Evolutionary conservation across 2,797 vertebrate species (phyloP).

Genomic region (Gambusia yucatana): DNA sequence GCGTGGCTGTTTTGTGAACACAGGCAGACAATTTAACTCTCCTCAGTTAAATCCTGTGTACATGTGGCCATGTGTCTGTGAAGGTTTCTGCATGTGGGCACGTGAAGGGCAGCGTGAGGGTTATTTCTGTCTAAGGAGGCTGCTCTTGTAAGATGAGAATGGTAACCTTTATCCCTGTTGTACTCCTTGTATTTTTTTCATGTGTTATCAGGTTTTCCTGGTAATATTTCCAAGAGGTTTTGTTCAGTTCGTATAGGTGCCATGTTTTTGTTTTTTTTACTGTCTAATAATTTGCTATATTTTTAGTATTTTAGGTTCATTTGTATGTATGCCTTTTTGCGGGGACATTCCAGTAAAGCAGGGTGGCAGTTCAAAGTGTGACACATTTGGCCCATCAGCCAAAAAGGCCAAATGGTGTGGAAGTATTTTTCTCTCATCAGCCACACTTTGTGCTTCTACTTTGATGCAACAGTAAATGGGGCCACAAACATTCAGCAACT

Average conservation of each 20-base stretch:
- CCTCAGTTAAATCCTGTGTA: background rate
- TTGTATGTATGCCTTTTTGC: background rate
- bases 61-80: background rate
- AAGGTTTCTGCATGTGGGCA: conserved; percentile 3
- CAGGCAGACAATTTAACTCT: conserved; percentile 18
- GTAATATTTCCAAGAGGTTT: background rate
- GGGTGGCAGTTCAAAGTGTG: background rate
- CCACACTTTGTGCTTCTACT: background rate
- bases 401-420: no score
- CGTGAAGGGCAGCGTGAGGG: conserved; percentile 37
- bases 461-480: background rate
- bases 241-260: background rate
- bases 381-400: background rate
- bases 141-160: conserved; percentile 71
- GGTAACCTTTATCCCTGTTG: conserved; percentile 59
- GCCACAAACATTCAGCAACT: background rate
- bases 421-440: background rate
- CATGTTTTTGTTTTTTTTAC: background rate
- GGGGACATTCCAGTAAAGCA: background rate
- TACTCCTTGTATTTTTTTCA: conserved; percentile 25
- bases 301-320: background rate
- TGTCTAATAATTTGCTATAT: background rate
- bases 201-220: background rate
- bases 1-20: conserved; percentile 35
- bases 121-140: conserved; percentile 71